These are phyloP conservation scores for Sciurus carolinensis DNA, from an alignment of 2,797 vertebrate genomes.

Conservation along the genomic window DNA sequence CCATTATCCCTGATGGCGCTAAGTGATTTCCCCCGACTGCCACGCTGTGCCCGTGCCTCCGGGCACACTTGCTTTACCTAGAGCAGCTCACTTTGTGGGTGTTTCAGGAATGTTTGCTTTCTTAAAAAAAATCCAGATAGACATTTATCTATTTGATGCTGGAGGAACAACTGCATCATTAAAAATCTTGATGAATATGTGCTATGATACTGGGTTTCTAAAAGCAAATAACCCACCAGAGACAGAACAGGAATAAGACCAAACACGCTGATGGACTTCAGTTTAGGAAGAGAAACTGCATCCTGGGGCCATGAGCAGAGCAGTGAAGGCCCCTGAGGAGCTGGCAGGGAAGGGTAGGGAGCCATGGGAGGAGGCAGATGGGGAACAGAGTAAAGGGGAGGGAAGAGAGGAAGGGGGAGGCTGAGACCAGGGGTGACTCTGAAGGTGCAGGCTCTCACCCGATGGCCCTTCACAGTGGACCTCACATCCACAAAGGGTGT, in stretches of 20 bases:
- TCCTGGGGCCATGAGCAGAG: not conserved
- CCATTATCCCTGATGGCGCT: not conserved
- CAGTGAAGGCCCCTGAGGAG: not conserved
- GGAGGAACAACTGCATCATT: not conserved
- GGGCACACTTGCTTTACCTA: not conserved
- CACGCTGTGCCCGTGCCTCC: fast-evolving
- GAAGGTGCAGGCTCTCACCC: not conserved
- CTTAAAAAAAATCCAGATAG: not conserved
- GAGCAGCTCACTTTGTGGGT: not conserved
- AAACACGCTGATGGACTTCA: not conserved
- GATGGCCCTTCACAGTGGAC: fast-evolving
- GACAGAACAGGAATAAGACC: not conserved
- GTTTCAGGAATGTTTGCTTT: not conserved
- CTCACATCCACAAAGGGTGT: no score
- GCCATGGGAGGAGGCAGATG: not conserved
- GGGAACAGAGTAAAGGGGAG: not conserved
- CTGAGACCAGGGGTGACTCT: fast-evolving
- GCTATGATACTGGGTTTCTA: not conserved
- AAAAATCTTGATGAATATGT: not conserved
- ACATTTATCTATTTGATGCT: not conserved
- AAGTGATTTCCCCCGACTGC: not conserved
- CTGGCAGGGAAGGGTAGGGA: no score
- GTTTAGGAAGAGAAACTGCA: not conserved
- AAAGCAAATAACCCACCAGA: not conserved
- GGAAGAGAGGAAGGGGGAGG: no score